Evolutionary conservation across 2,113 vertebrate genomes (phyloP).

Genomic region (Eptesicus fuscus): DNA sequence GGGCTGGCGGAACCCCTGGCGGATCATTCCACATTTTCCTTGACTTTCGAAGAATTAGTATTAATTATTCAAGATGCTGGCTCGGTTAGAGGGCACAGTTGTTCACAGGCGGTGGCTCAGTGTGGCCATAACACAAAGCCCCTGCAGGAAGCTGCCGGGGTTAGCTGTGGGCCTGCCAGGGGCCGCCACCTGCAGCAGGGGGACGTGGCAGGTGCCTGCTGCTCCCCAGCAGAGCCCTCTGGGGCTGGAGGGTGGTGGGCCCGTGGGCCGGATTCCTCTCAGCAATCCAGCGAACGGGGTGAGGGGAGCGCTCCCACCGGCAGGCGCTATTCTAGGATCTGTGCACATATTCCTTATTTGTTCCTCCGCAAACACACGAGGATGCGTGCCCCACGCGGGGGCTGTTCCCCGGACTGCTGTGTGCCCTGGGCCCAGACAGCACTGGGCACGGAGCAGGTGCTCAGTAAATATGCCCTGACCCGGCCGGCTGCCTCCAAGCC

Average conservation of each 20-base stretch:
- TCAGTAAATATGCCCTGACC: not conserved
- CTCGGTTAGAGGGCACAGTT: accelerated
- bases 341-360: too few relatives aligned
- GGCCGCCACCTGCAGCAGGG: accelerated
- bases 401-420: not conserved
- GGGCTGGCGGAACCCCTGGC: not conserved
- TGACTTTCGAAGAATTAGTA: not conserved
- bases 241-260: not conserved
- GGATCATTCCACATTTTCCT: not conserved
- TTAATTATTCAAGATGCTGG: constrained; percentile 4
- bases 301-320: not conserved
- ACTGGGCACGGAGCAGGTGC: not conserved
- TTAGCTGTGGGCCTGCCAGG: not conserved
- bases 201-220: accelerated
- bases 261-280: too few relatives aligned
- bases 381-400: accelerated
- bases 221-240: not conserved
- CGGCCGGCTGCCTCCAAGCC: not conserved
- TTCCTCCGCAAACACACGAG: not conserved
- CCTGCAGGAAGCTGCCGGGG: not conserved
- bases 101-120: accelerated
- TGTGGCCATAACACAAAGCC: not conserved
- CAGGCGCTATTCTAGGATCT: not conserved
- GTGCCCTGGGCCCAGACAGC: not conserved
- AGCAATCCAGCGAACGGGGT: accelerated